Base-by-base conservation (phyloP, 2,888 invertebrate species). In the Platerodrilus igneus region DNA sequence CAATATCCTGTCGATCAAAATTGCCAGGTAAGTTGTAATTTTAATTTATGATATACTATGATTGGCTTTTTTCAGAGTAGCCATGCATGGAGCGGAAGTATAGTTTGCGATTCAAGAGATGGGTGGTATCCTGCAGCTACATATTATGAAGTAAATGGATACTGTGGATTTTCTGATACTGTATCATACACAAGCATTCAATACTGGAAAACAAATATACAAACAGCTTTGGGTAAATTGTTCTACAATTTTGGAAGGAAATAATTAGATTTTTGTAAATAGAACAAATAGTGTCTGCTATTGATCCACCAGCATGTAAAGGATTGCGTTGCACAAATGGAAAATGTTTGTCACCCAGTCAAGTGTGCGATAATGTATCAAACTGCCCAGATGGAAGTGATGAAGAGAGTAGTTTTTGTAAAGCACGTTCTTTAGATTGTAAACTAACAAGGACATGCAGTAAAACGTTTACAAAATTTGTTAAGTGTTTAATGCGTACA, bases 111-210 rank as follows among this genome's bases (percentile, higher is more conserved):
- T 25, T 72, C 77, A 6, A 68, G 71, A 4, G 62, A 63, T 6
- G 83, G 81, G 11, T 87, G 86, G 86, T 82, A 79, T 60, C 84
- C 86, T 0, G 75, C 78, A 3, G 83, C 83, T 0, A 70, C 81
- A 5, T 86, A 79, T 55, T 68, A 45, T 27, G 78, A 78, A 37
- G 69, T 71, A 23, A 67, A 72, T 51, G 76, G 78, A 4, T 38
- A 69, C 36, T 81, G 81, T 52, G 75, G 74, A 3, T 69, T 78
- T 28, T 57, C 60, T 21, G 61, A 63, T 8, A 62, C 54, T 4
- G 69, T 70, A 35, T 59, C 67, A 17, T 73, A 74, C 13, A 73
- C 72, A 8, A 75, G 75, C 39, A 71, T 83, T 29, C 74, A 74
- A 43, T 71, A 72, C 35, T 61, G 77, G 26, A 73, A 72, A 53